Evolutionary conservation across 2,888 invertebrate genomes (phyloP), one percentile per base, ranked within the genome.

Genomic region (Leptogaster cylindrica): DNA sequence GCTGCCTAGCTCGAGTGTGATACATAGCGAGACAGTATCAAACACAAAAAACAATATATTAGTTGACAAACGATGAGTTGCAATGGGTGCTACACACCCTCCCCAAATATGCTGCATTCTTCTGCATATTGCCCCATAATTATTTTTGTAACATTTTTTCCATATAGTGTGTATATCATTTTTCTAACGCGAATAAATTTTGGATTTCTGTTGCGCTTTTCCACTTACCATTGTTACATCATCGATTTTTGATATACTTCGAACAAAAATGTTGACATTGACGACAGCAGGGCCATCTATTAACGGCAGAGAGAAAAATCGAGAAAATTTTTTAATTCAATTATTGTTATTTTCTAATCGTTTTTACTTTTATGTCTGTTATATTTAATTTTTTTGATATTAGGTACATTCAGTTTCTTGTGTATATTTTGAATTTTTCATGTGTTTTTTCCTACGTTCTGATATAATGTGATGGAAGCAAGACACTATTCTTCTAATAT

Each of bases 241-340:
- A 90, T 96, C 95, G 87, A 96, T 96, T 89, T 95, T 95, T 86
- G 95, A 94, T 87, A 97, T 94, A 92, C 95, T 96, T 89, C 96
- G 88, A 86, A 96, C 92, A 90, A 93, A 94, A 87, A 96, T 94
- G 92, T 96, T 96, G 88, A 96, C 95, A 86, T 89, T 89, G 84
- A 96, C 95, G 85, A 92, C 89, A 83, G 95, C 93, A 82, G 95
- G 94, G 83, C 95, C 95, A 91, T 92, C 92, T 89, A 83, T 82
- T 80, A 81, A 81, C 65, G 66, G 68, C 20, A 55, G 55, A 69
- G 52, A 51, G 71, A 67, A 71, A 75, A 76, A 75, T 76, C 70
- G 71, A 76, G 73, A 75, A 75, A 74, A 76, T 65, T 65, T 65
- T 50, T 33, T 23, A 36, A 33, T 65, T 65, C 36, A 39, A 36